These are phyloP conservation scores for Zonotrichia albicollis DNA, from an alignment of 2,797 vertebrate genomes.

Conservation along the genomic window DNA sequence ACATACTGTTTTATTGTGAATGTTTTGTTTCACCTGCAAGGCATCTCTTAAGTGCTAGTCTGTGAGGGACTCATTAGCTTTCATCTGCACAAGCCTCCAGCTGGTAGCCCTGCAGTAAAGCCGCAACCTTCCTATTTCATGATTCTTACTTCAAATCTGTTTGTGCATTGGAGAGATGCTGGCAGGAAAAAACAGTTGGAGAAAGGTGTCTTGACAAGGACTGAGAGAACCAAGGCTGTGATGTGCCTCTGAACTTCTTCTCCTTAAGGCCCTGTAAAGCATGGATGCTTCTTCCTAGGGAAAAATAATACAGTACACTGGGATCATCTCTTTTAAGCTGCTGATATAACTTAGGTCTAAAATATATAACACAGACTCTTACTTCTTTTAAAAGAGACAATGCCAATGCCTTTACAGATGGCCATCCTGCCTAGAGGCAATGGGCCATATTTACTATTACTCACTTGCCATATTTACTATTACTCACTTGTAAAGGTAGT, in stretches of 20 bases:
- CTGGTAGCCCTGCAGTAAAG: constrained; percentile 38
- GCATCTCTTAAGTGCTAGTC: neutral
- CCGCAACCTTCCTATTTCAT: neutral
- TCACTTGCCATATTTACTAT: neutral
- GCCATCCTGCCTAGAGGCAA: neutral
- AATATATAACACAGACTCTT: neutral
- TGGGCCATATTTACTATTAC: neutral
- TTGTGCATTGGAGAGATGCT: neutral
- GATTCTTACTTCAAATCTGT: constrained; percentile 27
- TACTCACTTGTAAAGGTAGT: neutral
- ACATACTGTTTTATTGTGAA: neutral
- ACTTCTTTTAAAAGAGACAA: neutral
- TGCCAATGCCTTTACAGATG: neutral
- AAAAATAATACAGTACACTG: neutral
- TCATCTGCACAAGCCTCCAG: constrained; percentile 22
- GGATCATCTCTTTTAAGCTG: neutral
- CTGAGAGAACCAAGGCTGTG: neutral
- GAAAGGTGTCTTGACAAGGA: constrained; percentile 16
- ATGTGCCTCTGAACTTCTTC: neutral
- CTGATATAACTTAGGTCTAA: neutral
- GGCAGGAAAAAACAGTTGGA: neutral
- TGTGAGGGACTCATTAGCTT: neutral
- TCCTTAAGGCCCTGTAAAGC: neutral
- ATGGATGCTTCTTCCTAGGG: neutral
- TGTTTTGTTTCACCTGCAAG: constrained; percentile 25